These are phyloP conservation scores for Denticeps clupeoides DNA, from an alignment of 2,797 vertebrate species.

Conservation along the genomic window DNA sequence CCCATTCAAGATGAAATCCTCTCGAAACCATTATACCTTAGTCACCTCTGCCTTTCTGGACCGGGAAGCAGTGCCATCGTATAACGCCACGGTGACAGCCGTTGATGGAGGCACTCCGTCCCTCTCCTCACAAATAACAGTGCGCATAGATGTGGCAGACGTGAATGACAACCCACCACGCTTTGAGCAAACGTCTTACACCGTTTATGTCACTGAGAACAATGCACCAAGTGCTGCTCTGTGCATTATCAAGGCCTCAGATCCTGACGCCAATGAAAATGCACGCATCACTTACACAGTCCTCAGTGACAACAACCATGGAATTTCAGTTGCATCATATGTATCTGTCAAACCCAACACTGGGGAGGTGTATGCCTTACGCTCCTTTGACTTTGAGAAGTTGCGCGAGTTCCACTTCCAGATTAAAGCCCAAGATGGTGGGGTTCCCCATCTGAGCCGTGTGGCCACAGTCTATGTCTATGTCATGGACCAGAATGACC, in stretches of 20 bases:
- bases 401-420: slow-evolving; percentile 84
- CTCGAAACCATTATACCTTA: slow-evolving; percentile 85
- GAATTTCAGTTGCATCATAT: slow-evolving; percentile 76
- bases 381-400: slow-evolving; percentile 88
- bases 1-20: slow-evolving; percentile 84
- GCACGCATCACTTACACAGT: slow-evolving; percentile 83
- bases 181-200: slow-evolving; percentile 78
- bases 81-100: slow-evolving; percentile 82
- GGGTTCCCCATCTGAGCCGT: slow-evolving; percentile 73
- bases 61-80: slow-evolving; percentile 72
- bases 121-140: slow-evolving; percentile 77
- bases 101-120: slow-evolving; percentile 75
- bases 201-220: slow-evolving; percentile 85
- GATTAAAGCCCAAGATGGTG: slow-evolving; percentile 84
- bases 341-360: slow-evolving; percentile 76
- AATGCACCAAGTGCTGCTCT: slow-evolving; percentile 70
- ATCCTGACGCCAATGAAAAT: slow-evolving; percentile 76
- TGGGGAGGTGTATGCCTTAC: slow-evolving; percentile 77
- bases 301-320: slow-evolving; percentile 79
- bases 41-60: slow-evolving; percentile 81
- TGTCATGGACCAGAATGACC: slow-evolving; percentile 84
- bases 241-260: slow-evolving; percentile 75
- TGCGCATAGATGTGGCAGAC: slow-evolving; percentile 78
- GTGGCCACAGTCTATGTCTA: slow-evolving; percentile 82
- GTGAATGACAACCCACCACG: slow-evolving; percentile 87